Evolutionary conservation across 1,140 invertebrate genomes (phyloP), one percentile per base, ranked within the genome.

Genomic region (Drosophila pachea): DNA sequence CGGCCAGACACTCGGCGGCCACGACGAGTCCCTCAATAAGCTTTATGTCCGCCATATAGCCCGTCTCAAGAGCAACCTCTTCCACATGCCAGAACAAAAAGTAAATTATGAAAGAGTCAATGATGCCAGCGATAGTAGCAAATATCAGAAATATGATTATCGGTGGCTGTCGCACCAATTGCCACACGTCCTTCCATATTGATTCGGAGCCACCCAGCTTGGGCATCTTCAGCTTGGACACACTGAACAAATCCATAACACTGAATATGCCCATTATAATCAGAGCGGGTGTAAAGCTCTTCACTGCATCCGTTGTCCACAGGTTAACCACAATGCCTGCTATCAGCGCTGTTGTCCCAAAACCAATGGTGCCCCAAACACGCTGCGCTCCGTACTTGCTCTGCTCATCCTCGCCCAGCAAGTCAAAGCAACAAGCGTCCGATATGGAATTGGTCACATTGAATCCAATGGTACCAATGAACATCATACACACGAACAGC

Each of bases 61-160:
- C 91, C 0, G 92, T 93, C 42, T 89, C 74, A 16, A 90, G 88
- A 0, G 94, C 94, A 14, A 95, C 89, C 75, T 95, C 93, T 90
- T 95, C 94, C 36, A 95, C 75, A 81, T 90, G 95, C 95, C 94
- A 95, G 78, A 95, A 94, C 88, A 95, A 91, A 76, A 94, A 95
- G 74, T 95, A 95, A 36, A 95, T 93, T 12, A 95, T 91, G 81
- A 95, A 95, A 58, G 94, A 93, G 77, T 95, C 95, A 36, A 95
- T 90, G 9, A 94, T 93, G 6, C 94, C 94, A 6, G 92, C 93
- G 2, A 94, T 90, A 1, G 93, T 92, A 1, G 94, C 93, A 76
- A 94, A 95, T 0, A 91, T 76, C 31, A 95, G 89, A 84, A 95
- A 95, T 31, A 93, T 91, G 0, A 92, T 68, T 2, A 95, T 93